Evolutionary conservation across 2,113 vertebrate species (phyloP).

Genomic region (Ceuthmochares aereus): DNA sequence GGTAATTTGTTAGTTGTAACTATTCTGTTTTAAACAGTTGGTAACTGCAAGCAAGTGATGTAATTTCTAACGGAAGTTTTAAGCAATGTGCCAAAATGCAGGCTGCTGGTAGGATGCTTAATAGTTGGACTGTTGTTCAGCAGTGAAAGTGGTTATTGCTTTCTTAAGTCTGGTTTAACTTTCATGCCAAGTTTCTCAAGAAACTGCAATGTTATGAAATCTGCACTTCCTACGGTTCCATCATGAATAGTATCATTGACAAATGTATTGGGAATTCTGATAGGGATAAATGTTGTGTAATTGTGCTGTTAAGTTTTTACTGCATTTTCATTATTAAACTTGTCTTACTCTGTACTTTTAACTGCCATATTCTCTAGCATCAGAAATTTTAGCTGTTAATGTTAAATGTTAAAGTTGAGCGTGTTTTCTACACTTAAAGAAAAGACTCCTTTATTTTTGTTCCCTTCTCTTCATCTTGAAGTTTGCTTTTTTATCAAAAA

Average conservation of each 20-base stretch:
- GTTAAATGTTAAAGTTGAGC: no score
- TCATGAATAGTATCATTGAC: not conserved
- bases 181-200: not conserved
- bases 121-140: not conserved
- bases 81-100: not conserved
- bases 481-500: not conserved
- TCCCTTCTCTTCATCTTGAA: not conserved
- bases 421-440: not conserved
- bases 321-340: not conserved
- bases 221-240: not conserved
- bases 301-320: not conserved
- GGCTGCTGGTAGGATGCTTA: not conserved
- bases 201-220: not conserved
- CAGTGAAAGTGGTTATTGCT: not conserved
- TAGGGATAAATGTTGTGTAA: not conserved
- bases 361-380: not conserved
- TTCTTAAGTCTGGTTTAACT: not conserved
- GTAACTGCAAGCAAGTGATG: not conserved
- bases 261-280: not conserved
- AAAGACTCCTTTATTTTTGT: not conserved
- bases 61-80: not conserved
- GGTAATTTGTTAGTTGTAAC: constrained; percentile 69
- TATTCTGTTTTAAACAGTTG: not conserved
- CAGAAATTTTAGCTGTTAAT: no score
- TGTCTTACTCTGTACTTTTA: not conserved